Evolutionary conservation across 2,113 vertebrate genomes (phyloP).

Genomic region (Lipotes vexillifer): DNA sequence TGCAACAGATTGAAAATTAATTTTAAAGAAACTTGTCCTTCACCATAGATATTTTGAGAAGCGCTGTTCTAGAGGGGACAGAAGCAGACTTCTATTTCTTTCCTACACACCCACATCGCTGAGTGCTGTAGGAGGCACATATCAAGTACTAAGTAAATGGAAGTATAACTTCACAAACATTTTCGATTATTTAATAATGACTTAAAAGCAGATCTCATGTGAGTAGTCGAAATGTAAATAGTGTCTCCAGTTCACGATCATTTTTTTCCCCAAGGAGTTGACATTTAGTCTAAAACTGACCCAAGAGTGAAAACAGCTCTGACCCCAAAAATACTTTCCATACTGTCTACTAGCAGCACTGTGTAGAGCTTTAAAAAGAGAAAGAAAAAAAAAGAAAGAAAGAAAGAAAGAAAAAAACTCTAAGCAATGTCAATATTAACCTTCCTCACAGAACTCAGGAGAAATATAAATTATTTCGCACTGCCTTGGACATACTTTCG

Average conservation of each 20-base stretch:
- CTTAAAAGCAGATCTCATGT: neutral
- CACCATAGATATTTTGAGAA: neutral
- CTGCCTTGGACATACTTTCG: neutral
- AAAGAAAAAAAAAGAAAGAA: neutral
- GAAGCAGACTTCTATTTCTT: neutral
- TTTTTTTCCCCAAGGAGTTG: neutral
- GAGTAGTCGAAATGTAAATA: neutral
- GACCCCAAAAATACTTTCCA: constrained; percentile 9
- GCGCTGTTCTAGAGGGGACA: neutral
- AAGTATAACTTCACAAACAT: neutral
- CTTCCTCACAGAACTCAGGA: neutral
- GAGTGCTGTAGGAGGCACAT: neutral
- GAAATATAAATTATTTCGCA: neutral
- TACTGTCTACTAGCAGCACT: neutral
- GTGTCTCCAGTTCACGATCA: neutral
- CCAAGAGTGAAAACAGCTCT: constrained; percentile 21
- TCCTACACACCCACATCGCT: neutral
- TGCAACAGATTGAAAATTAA: constrained; percentile 36
- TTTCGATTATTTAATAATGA: neutral
- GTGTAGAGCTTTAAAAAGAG: neutral
- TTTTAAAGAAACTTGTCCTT: neutral
- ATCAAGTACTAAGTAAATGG: neutral
- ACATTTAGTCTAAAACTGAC: neutral
- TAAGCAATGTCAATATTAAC: neutral
- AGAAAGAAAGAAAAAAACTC: neutral